Evolutionary conservation across 2,113 vertebrate species (phyloP), one percentile per base, ranked within the genome.

Genomic region (Hippocampus zosterae): DNA sequence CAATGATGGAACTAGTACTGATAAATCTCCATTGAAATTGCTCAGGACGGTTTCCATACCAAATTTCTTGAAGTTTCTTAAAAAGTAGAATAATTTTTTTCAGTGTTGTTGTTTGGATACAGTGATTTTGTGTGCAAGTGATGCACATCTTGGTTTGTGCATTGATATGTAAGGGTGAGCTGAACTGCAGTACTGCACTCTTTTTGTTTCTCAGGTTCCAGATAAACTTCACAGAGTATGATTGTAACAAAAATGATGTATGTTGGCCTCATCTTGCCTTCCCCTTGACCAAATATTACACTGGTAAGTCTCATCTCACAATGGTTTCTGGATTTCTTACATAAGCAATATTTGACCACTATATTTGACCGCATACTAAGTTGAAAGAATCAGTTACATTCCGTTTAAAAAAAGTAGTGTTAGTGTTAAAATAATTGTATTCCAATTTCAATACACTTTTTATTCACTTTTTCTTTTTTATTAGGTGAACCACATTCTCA

Each of bases 211-310:
- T 1, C 71, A 99, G 97, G 63, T 98, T 94, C 88, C 93, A 94
- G 81, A 90, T 95, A n/a, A 96, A 94, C 85, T 95, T 94, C 33
- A 95, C 94, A 3, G 96, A 96, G 75, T 96, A 95, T n/a, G 95
- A 98, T 89, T 99, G 97, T 80, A 86, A 89, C 82, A 90, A 84
- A 65, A 98, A 98, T 25, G 94, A 96, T 1, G 92, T 97, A 56
- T 99, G 97, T 70, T 98, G 96, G 97, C 95, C 93, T 1, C 93
- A 98, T 1, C 93, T 99, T 0, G 86, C 92, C 0, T 98, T 95
- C 57, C 97, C 96, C 0, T 1, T 97, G 71, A 97, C 95, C 7
- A 90, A 42, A 18, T 92, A 93, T 88, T 98, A 98, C 71, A 94
- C 92, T 88, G 97, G 97, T 99, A 84, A 73, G 59, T 69, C 69